Evolutionary conservation across 2,797 vertebrate species (phyloP), one percentile per base, ranked within the genome.

Genomic region (Esox masquinongy): DNA sequence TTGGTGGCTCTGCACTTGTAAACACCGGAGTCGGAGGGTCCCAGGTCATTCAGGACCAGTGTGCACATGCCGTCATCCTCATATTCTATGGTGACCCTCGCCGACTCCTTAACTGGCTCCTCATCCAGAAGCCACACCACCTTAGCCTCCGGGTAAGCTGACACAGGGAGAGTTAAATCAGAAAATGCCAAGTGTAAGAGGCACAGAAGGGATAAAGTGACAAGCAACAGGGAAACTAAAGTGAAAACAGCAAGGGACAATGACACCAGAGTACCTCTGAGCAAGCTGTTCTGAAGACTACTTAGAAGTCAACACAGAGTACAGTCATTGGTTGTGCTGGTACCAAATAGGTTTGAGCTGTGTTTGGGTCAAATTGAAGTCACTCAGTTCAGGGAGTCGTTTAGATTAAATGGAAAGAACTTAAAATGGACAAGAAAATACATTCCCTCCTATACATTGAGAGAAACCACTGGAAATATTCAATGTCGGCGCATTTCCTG

Each of bases 131-230:
- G 87, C 95, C 95, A 96, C 76, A 90, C 78, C 74, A 95, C 92
- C 66, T 93, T 84, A 0, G 94, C 94, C 74, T 90, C 85, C 0
- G 94, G 95, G 81, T 93, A 94, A 71, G 94, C 95, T 96, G 76
- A 51, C 11, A 15, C 2, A 9, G 14, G 24, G 29, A n/a, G 26
- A 19, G 63, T 51, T 19, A 19, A 39, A n/a, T 19, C 24, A n/a
- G 7, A 56, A 34, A 72, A 19, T 43, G 8, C 17, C 19, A 24
- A 66, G 63, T 31, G 11, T 12, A 22, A 29, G 26, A 7, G 61
- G 1, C 2, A 26, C 1, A 26, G 26, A 11, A 2, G 17, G 22
- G 22, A 50, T 67, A 8, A n/a, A 53, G 19, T 53, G 19, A 3
- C 9, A 5, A 12, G n/a, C 53, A 7, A 9, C n/a, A 22, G 8